These are phyloP conservation scores for Meiosimyza platycephala DNA, from an alignment of 2,888 invertebrate genomes.

Conservation along the genomic window DNA sequence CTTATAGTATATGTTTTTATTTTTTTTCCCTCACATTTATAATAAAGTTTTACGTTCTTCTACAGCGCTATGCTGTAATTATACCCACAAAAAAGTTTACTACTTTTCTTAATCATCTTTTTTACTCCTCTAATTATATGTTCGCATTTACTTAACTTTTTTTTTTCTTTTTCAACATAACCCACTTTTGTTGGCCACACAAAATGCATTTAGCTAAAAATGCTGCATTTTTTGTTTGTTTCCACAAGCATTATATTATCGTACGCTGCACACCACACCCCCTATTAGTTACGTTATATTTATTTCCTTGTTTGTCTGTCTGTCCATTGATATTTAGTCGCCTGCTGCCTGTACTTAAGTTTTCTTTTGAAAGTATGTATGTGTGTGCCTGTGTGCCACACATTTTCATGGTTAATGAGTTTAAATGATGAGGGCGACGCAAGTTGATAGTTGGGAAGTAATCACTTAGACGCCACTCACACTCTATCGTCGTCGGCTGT, in stretches of 20 bases:
- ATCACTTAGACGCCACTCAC: slow-evolving; percentile 26
- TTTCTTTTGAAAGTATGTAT: too few relatives aligned
- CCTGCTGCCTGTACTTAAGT: background rate
- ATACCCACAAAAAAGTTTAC: too few relatives aligned
- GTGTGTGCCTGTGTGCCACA: background rate
- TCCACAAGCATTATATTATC: background rate
- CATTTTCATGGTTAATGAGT: slow-evolving; percentile 33
- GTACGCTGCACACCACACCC: background rate
- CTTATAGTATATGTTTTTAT: too few relatives aligned
- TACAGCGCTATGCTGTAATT: too few relatives aligned
- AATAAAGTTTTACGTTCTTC: too few relatives aligned
- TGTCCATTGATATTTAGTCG: background rate
- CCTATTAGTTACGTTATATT: background rate
- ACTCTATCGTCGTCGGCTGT: slow-evolving; percentile 14
- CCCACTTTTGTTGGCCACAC: slow-evolving; percentile 12
- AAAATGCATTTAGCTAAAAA: slow-evolving; percentile 6
- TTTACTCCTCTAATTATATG: too few relatives aligned
- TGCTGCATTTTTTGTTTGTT: slow-evolving; percentile 8
- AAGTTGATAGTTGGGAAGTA: slow-evolving; percentile 21
- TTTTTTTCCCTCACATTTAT: too few relatives aligned
- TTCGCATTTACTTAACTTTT: too few relatives aligned
- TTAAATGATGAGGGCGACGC: slow-evolving; percentile 28
- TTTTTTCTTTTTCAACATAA: too few relatives aligned
- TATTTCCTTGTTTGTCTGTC: background rate
- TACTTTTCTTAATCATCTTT: too few relatives aligned